Conservation (phyloP, 2,113 vertebrate species). For the Leucosticte australis region DNA sequence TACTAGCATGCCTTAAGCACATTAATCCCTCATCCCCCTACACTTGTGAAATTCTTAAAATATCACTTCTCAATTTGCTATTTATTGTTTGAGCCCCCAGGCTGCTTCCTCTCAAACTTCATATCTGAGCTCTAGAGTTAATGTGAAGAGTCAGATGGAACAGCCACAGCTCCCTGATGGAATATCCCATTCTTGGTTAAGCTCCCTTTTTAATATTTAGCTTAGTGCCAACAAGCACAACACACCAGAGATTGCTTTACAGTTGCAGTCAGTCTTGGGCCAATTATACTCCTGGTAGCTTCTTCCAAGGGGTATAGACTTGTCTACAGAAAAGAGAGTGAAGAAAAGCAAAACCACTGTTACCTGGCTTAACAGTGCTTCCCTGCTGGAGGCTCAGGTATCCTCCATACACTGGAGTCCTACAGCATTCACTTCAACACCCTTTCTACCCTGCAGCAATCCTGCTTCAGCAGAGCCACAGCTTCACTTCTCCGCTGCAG, state of each 20-base stretch:
- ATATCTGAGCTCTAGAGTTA: not conserved
- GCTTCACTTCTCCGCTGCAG: not conserved
- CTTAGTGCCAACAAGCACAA: not conserved
- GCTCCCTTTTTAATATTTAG: not conserved
- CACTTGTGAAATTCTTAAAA: not conserved
- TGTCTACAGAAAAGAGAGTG: not conserved
- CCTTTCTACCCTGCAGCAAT: not conserved
- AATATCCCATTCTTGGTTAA: not conserved
- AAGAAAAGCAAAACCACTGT: not conserved
- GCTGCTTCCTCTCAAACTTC: not conserved
- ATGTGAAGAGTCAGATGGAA: not conserved
- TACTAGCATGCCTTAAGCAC: not conserved
- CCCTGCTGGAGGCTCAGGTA: not conserved
- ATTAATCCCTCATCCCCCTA: not conserved
- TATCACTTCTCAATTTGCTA: not conserved
- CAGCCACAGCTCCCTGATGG: not conserved
- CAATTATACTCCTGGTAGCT: not conserved
- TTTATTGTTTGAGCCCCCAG: not conserved
- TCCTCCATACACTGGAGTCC: accelerated
- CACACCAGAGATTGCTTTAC: not conserved
- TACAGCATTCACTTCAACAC: not conserved
- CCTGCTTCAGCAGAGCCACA: not conserved
- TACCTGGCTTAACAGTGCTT: not conserved
- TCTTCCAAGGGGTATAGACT: not conserved
- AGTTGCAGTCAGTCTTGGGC: not conserved